Evolutionary conservation across 1,140 invertebrate genomes (phyloP), one percentile per base, ranked within the genome.

Genomic region (Cherax quadricarinatus): DNA sequence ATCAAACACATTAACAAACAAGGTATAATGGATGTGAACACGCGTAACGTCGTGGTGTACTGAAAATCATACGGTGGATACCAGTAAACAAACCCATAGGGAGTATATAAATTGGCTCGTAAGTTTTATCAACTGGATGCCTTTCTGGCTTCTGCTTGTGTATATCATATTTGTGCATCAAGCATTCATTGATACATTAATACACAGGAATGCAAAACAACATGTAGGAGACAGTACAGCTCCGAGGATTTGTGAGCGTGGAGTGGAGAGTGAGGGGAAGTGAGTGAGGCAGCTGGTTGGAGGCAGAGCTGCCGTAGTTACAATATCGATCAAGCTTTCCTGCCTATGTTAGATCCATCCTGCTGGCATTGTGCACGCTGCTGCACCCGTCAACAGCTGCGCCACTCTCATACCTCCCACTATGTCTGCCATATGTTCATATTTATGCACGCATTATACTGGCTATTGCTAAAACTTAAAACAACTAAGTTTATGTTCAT

Each of bases 301-400:
- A 86, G 66, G 57, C 84, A 70, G 62, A 62, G 30, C 84, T 86
- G 49, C 48, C 75, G 53, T 51, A 66, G 66, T 75, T 66, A 86
- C 70, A 86, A 75, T 86, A 86, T 86, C 85, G 85, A 86, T 86
- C 84, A 30, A 12, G 24, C 85, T 86, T 86, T 86, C 84, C 85
- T 86, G 85, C 85, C 66, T 86, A 86, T 86, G 85, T 86, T 51
- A 49, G 85, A 70, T 70, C 57, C 24, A 41, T 21, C 18, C 81
- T 18, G 51, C 24, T 83, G 81, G 66, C 18, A 73, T 86, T 75
- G 70, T 75, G 24, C 70, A 75, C 21, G 0, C 6, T 5, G 7
- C 6, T 5, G 5, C n/a, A 12, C 70, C 70, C 6, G 70, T 24
- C 70, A 75, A 75, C 70, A 75, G 21, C 70, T 75, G 70, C 70